phyloP scores from a whole-genome alignment of 53 echinoderm and acorn worm genomes.

The Zoroaster sp. region DNA sequence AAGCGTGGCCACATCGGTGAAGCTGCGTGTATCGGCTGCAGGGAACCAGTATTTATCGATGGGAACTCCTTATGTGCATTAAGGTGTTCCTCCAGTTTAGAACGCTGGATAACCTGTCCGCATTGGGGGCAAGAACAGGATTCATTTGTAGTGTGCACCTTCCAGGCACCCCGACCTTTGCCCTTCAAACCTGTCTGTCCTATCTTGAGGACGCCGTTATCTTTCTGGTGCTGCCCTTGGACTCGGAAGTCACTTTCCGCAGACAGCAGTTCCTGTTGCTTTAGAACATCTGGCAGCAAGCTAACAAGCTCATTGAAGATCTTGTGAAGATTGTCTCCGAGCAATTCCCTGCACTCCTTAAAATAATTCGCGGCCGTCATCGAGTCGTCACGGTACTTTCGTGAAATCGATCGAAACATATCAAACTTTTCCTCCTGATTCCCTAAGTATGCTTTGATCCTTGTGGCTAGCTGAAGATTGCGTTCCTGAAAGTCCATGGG shows the following conservation, averaged over 20 bases:
- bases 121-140: slow-evolving; percentile 69
- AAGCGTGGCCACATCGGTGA: slow-evolving; percentile 12
- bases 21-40: slow-evolving; percentile 21
- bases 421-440: slow-evolving; percentile 69
- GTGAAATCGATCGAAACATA: slow-evolving; percentile 77
- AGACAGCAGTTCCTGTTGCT: slow-evolving; percentile 82
- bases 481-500: slow-evolving; percentile 75
- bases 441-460: slow-evolving; percentile 65
- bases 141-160: slow-evolving; percentile 5
- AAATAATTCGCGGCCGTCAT: slow-evolving; percentile 71
- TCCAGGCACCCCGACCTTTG: slow-evolving; percentile 15
- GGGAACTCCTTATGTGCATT: slow-evolving; percentile 82
- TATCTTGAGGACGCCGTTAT: slow-evolving; percentile 59
- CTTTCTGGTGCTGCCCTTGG: neutral
- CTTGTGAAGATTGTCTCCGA: slow-evolving; percentile 76
- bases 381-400: slow-evolving; percentile 66
- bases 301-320: slow-evolving; percentile 89
- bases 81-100: slow-evolving; percentile 70
- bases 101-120: slow-evolving; percentile 55
- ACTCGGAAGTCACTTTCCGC: slow-evolving; percentile 65
- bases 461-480: slow-evolving; percentile 65
- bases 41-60: slow-evolving; percentile 40
- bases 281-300: slow-evolving; percentile 79
- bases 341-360: slow-evolving; percentile 57
- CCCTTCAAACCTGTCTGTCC: slow-evolving; percentile 49